phyloP scores from a whole-genome alignment of 2,888 invertebrate genomes.

The Hanleya hanleyi region DNA sequence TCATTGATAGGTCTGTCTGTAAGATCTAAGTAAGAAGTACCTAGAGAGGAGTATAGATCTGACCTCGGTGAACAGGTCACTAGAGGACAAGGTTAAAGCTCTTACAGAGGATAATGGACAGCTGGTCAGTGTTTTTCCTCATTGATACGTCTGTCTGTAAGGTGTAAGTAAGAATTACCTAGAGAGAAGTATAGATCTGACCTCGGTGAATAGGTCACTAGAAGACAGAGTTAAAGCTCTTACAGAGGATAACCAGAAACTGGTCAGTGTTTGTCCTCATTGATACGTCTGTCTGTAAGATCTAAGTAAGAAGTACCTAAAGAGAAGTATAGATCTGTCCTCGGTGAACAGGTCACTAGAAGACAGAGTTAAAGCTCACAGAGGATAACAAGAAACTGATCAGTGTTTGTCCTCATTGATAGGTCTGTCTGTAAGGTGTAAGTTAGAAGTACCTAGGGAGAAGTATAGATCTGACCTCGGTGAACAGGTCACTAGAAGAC shows the following conservation, averaged over 20 bases:
- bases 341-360: slow-evolving; percentile 55
- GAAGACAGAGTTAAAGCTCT: too few species aligned
- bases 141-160: too few species aligned
- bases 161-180: too few species aligned
- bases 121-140: too few species aligned
- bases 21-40: slow-evolving; percentile 66
- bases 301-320: slow-evolving; percentile 65
- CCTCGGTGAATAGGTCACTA: too few species aligned
- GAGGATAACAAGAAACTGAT: slow-evolving; percentile 64
- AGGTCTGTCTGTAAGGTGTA: slow-evolving; percentile 63
- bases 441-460: slow-evolving; percentile 66
- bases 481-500: slow-evolving; percentile 59
- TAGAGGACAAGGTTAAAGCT: slow-evolving; percentile 58
- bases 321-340: slow-evolving; percentile 66
- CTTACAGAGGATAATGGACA: slow-evolving; percentile 58
- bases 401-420: too few species aligned
- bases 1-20: too few species aligned
- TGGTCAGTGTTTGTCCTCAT: too few species aligned
- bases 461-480: slow-evolving; percentile 63
- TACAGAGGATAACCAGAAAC: too few species aligned
- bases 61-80: slow-evolving; percentile 54
- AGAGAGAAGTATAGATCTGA: too few species aligned
- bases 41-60: slow-evolving; percentile 67
- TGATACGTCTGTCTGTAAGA: too few species aligned
- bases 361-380: slow-evolving; percentile 52